Evolutionary conservation across 2,888 invertebrate genomes (phyloP), one percentile per base, ranked within the genome.

Genomic region (Netelia melanura): DNA sequence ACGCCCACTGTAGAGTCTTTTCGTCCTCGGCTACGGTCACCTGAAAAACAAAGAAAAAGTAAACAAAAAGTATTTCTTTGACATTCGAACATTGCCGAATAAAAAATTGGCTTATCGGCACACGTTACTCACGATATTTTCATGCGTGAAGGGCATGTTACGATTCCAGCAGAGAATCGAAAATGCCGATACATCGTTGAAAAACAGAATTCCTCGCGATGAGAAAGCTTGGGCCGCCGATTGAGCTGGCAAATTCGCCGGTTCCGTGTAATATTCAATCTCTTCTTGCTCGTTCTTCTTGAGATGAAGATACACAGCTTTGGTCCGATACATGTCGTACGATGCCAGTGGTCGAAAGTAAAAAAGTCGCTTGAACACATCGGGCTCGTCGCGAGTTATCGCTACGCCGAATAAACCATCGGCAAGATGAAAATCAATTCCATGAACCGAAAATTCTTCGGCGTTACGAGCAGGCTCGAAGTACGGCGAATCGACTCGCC

Each of bases 1-100:
- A 96, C 1, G 96, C 95, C 89, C 97, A 97, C 90, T 97, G 97
- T 72, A 97, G 92, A 0, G 96, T 96, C 78, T 95, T 94, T 44
- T 93, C 93, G 90, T 97, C 95, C 21, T 95, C 90, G 0, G 95
- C 95, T 8, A 96, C 67, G 0, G 65, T 65, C 9, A 74, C 80
- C 80, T 80, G 58, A 8, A 48, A 52, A 11, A 9, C 6, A 11
- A 6, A 44, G 23, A n/a, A 44, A 9, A 44, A 44, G 10, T 21
- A 48, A 43, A 67, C 9, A n/a, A 11, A 21, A n/a, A 30, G 30
- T 9, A 54, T 30, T 54, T 2, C 38, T 56, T 38, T 17, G 1
- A 58, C 17, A 38, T 17, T 65, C 0, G 25, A 64, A 62, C 48
- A 10, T 48, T 48, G 11, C 11, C 48, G 6, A 48, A 14, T 14